Evolutionary conservation across 2,888 invertebrate genomes (phyloP).

Genomic region (Helobdella robusta): DNA sequence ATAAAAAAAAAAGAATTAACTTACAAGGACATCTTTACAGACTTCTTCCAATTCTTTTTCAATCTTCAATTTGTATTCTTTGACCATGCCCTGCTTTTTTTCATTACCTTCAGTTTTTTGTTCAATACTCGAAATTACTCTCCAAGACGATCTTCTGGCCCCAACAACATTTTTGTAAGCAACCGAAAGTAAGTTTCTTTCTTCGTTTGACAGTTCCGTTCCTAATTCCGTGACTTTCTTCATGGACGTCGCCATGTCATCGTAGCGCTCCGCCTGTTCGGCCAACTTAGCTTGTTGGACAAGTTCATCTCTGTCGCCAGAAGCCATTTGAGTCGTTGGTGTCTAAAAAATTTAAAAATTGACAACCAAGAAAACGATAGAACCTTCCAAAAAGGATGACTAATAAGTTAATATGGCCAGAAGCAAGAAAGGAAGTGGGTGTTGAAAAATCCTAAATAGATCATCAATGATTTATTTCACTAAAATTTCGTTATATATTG

Average conservation of each 20-base stretch:
- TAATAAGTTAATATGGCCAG: constrained; percentile 24
- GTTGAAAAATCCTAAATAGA: constrained; percentile 11
- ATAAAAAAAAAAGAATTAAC: constrained; percentile 41
- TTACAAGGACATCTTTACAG: constrained; percentile 96
- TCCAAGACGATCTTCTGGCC: constrained; percentile 91
- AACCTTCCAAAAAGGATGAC: constrained; percentile 10
- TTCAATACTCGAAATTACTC: constrained; percentile 97
- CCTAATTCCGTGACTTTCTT: constrained; percentile 89
- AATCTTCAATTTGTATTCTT: constrained; percentile 98
- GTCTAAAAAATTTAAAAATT: constrained; percentile 3
- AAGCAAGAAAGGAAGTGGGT: constrained; percentile 24
- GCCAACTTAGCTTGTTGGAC: constrained; percentile 28
- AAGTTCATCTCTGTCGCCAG: constrained; percentile 23
- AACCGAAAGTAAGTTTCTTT: constrained; percentile 91
- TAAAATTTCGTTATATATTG: too few relatives aligned
- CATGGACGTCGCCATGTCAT: constrained; percentile 98
- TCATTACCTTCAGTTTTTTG: constrained; percentile 73
- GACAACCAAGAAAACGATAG: neutral
- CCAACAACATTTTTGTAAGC: constrained; percentile 99
- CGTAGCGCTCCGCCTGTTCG: constrained; percentile 48
- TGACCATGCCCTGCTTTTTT: constrained; percentile 92
- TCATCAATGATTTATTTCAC: neutral
- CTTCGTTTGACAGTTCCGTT: constrained; percentile 91
- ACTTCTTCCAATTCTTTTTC: constrained; percentile 98
- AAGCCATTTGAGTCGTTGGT: constrained; percentile 11